Percentiles rank a stretch among this genome's conserved stretches.
Evolutionary conservation across 2,888 invertebrate species (phyloP).

Genomic region (Spicauda simplicius): DNA sequence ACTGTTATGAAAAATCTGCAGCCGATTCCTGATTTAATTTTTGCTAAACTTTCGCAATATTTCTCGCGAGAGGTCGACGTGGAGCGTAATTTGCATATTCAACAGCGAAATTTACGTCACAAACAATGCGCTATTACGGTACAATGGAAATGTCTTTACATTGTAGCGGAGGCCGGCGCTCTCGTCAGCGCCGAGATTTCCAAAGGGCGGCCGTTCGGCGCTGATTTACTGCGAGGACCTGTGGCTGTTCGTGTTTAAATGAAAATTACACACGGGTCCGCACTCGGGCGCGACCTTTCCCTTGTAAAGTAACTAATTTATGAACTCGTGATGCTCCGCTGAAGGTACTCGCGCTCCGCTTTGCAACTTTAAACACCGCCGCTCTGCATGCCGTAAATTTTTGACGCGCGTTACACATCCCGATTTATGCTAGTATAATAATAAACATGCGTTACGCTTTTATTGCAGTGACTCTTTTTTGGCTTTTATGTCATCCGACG

Average conservation of each 20-base stretch:
- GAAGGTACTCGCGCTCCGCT: slow-evolving; percentile 66
- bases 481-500: not conserved
- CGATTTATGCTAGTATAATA: not conserved
- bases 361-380: slow-evolving; percentile 75
- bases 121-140: slow-evolving; percentile 80
- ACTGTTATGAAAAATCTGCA: slow-evolving; percentile 1
- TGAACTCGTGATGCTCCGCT: slow-evolving; percentile 73
- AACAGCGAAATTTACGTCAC: slow-evolving; percentile 79
- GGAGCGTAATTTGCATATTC: slow-evolving; percentile 81
- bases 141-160: slow-evolving; percentile 82
- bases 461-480: not conserved
- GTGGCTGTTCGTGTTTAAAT: slow-evolving; percentile 77
- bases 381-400: slow-evolving; percentile 66
- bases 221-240: slow-evolving; percentile 78
- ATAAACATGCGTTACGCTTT: not conserved
- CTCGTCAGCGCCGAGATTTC: slow-evolving; percentile 49
- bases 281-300: slow-evolving; percentile 68
- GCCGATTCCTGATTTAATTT: slow-evolving; percentile 65
- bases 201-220: slow-evolving; percentile 63
- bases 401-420: slow-evolving; percentile 64
- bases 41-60: slow-evolving; percentile 79
- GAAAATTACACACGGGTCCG: slow-evolving; percentile 77
- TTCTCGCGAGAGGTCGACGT: slow-evolving; percentile 71
- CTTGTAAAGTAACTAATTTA: slow-evolving; percentile 80
- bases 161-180: slow-evolving; percentile 60